phyloP scores from a whole-genome alignment of 2,113 vertebrate species.

The Pelodiscus sinensis region DNA sequence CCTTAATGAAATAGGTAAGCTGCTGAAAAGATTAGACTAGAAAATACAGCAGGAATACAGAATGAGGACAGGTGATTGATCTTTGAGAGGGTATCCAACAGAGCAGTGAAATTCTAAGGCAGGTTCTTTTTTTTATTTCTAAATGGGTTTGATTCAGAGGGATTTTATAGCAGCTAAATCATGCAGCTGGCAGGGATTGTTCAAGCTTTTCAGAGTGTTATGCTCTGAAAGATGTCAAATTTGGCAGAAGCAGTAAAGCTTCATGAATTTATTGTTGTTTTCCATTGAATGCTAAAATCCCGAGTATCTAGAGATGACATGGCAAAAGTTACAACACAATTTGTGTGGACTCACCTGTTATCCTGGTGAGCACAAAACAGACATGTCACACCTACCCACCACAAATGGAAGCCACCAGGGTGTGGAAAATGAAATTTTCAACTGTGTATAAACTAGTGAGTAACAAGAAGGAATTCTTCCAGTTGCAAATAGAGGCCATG shows the following conservation, averaged over 20 bases:
- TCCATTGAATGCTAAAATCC: constrained; percentile 62
- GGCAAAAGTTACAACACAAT: background rate
- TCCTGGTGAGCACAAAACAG: background rate
- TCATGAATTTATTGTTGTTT: constrained; percentile 73
- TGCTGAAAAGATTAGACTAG: constrained; percentile 80
- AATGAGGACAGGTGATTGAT: constrained; percentile 83
- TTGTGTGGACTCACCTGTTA: constrained; percentile 25
- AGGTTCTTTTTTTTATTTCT: constrained; percentile 79
- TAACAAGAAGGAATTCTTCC: background rate
- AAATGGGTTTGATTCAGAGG: constrained; percentile 81
- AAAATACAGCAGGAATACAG: constrained; percentile 81
- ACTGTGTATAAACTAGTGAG: background rate
- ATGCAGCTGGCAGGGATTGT: constrained; percentile 78
- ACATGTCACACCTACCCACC: background rate
- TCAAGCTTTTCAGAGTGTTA: constrained; percentile 78
- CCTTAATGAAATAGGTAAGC: constrained; percentile 80
- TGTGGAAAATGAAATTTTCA: accelerated
- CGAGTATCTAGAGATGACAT: constrained; percentile 44
- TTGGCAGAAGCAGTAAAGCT: constrained; percentile 82
- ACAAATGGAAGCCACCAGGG: background rate
- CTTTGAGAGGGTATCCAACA: constrained; percentile 81
- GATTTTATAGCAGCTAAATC: constrained; percentile 83
- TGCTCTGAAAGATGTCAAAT: constrained; percentile 80
- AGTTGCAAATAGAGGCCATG: background rate
- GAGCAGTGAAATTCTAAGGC: constrained; percentile 82